These are phyloP conservation scores for Strongylocentrotus purpuratus DNA, from an alignment of 35 echinoderm and acorn worm species.

Conservation along the genomic window DNA sequence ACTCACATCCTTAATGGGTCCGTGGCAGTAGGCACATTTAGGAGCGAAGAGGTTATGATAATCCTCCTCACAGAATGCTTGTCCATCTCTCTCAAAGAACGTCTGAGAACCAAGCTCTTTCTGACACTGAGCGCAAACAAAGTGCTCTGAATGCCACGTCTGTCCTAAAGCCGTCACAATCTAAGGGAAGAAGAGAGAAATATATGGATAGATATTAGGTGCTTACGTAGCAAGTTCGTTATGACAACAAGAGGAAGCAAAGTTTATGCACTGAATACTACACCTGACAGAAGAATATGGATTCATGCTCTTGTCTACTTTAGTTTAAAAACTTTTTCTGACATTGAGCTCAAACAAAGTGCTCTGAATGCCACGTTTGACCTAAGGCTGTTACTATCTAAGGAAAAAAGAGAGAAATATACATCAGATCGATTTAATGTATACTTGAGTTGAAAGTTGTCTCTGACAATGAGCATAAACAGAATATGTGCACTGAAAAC, in stretches of 20 bases:
- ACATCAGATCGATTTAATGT: background rate
- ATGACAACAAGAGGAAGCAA: slow-evolving; percentile 73
- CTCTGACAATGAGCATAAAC: slow-evolving; percentile 69
- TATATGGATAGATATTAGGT: background rate
- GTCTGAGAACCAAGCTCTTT: slow-evolving; percentile 83
- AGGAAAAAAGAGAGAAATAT: background rate
- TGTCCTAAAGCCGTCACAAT: slow-evolving; percentile 97
- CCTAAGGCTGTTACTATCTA: slow-evolving; percentile 98
- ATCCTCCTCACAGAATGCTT: slow-evolving; percentile 89
- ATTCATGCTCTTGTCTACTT: too few relatives aligned
- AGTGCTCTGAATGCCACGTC: slow-evolving; percentile 98
- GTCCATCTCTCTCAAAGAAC: slow-evolving; percentile 94
- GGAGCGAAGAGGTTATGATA: slow-evolving; percentile 94
- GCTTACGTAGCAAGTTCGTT: slow-evolving; percentile 63
- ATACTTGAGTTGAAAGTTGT: slow-evolving; percentile 63
- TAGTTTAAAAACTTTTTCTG: slow-evolving; percentile 44
- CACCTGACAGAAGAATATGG: slow-evolving; percentile 38
- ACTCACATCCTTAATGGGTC: slow-evolving; percentile 93
- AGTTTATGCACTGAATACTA: slow-evolving; percentile 85
- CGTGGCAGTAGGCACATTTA: slow-evolving; percentile 91
- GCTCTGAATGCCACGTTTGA: slow-evolving; percentile 95
- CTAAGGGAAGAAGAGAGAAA: slow-evolving; percentile 48
- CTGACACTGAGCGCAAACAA: slow-evolving; percentile 80
- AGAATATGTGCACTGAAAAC: slow-evolving; percentile 79
- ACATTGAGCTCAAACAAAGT: slow-evolving; percentile 85